Evolutionary conservation across 1,140 invertebrate species (phyloP).

Genomic region (Popillia japonica): DNA sequence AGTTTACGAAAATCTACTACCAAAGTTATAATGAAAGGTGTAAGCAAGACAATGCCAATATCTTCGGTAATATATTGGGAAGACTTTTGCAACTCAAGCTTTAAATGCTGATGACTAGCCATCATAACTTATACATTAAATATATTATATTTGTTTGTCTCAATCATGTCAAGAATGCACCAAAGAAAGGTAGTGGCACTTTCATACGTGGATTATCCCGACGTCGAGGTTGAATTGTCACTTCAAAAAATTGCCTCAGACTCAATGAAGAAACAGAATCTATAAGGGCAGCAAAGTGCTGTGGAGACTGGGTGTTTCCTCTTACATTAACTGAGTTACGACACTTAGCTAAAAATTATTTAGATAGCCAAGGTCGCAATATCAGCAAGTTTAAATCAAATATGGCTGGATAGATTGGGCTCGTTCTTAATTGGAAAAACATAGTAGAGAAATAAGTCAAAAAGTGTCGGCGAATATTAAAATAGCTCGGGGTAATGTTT

Average conservation of each 20-base stretch:
- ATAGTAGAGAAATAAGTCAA: constrained; percentile 34
- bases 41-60: too few species aligned
- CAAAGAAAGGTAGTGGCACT: background rate
- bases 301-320: constrained; percentile 32
- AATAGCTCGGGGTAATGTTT: constrained; percentile 23
- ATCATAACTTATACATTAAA: background rate
- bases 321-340: constrained; percentile 17
- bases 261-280: background rate
- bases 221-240: background rate
- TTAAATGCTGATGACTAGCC: too few species aligned
- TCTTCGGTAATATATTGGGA: too few species aligned
- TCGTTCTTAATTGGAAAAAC: constrained; percentile 11
- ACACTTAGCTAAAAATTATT: constrained; percentile 32
- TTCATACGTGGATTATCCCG: background rate
- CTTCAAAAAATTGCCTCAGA: background rate
- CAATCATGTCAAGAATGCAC: background rate
- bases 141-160: background rate
- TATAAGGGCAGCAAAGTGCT: background rate
- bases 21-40: too few species aligned
- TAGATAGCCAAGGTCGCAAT: constrained; percentile 21
- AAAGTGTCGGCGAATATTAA: constrained; percentile 36
- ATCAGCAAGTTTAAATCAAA: constrained; percentile 28
- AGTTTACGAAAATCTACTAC: too few species aligned
- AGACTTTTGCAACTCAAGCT: too few species aligned
- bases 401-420: constrained; percentile 33